A percentile compares a stretch with the other conserved stretches of the same genome.
Conservation (phyloP, 2,797 vertebrate genomes). For the Hyperoplus immaculatus region DNA sequence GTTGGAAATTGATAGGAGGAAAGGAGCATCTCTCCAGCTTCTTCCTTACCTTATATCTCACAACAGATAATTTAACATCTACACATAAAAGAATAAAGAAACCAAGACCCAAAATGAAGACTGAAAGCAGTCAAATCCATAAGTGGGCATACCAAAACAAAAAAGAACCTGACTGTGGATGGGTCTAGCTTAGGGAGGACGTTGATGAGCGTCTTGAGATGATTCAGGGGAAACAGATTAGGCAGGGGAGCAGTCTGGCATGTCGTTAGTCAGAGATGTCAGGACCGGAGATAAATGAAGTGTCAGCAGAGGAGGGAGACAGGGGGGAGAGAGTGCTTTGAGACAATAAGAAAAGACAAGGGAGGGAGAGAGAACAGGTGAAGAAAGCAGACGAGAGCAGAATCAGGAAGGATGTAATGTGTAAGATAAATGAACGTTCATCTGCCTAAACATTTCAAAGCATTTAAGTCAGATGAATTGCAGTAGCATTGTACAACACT, state of each 20-base stretch:
- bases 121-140: constrained; percentile 43
- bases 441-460: background rate
- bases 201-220: constrained; percentile 75
- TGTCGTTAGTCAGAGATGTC: constrained; percentile 83
- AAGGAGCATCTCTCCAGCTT: constrained; percentile 10
- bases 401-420: constrained; percentile 1
- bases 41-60: constrained; percentile 19
- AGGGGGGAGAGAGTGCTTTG: constrained; percentile 34
- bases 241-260: constrained; percentile 77
- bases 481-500: constrained; percentile 9
- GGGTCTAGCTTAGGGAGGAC: constrained; percentile 37
- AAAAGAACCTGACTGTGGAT: constrained; percentile 44
- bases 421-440: constrained; percentile 4
- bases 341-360: constrained; percentile 18
- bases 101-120: constrained; percentile 45
- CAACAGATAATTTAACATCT: constrained; percentile 46
- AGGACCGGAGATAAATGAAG: constrained; percentile 76
- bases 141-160: constrained; percentile 56
- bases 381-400: constrained; percentile 23
- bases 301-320: constrained; percentile 68
- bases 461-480: constrained; percentile 4
- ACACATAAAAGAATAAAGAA: constrained; percentile 37
- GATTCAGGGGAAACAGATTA: constrained; percentile 84
- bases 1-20: background rate
- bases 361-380: constrained; percentile 30